phyloP scores from a whole-genome alignment of 2,113 vertebrate species.

The Recurvirostra avosetta region DNA sequence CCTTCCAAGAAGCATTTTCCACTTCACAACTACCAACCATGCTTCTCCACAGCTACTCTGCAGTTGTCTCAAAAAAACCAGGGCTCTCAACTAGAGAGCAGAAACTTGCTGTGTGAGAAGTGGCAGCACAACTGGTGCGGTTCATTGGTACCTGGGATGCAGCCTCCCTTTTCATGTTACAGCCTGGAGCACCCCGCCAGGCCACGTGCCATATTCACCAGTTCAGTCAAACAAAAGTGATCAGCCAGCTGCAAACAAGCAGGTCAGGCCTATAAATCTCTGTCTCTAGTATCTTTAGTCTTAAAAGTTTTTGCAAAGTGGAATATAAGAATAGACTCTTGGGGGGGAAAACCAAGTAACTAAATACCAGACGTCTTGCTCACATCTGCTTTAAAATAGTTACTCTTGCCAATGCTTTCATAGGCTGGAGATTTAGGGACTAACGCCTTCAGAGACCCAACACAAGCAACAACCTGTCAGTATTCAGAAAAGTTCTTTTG shows the following conservation, averaged over 20 bases:
- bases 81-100: not conserved
- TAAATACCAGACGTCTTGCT: not conserved
- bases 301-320: not conserved
- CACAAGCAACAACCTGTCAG: not conserved
- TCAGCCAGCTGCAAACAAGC: not conserved
- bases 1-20: not conserved
- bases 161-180: not conserved
- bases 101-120: not conserved
- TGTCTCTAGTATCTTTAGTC: not conserved
- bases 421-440: not conserved
- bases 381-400: not conserved
- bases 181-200: not conserved
- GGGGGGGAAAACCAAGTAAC: accelerated
- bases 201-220: not conserved
- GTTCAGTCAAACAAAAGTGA: not conserved
- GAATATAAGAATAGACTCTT: not conserved
- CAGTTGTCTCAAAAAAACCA: not conserved
- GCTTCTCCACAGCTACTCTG: not conserved
- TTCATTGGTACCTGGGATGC: not conserved
- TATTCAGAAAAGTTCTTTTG: not conserved
- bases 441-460: not conserved
- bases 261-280: not conserved
- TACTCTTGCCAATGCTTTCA: not conserved
- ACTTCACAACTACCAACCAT: not conserved
- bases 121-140: not conserved